Evolutionary conservation across 1,140 invertebrate species (phyloP).

Genomic region (Gonatopus flavifemur): DNA sequence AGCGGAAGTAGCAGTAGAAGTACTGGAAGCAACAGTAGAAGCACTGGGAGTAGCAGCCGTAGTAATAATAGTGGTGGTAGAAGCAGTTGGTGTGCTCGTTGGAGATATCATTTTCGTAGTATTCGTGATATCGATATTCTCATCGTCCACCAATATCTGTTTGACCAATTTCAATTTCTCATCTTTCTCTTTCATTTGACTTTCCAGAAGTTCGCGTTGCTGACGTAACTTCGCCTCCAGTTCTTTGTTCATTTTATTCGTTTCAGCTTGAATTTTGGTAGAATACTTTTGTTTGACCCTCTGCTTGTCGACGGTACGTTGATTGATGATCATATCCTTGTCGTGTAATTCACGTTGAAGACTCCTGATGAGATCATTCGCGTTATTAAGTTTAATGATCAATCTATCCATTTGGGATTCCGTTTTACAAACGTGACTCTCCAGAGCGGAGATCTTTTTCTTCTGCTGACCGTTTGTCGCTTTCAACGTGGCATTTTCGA

Average conservation of each 20-base stretch:
- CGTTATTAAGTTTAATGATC: slow-evolving; percentile 51
- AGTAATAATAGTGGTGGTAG: background rate
- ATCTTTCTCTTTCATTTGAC: slow-evolving; percentile 58
- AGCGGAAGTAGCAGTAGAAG: background rate
- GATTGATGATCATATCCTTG: slow-evolving; percentile 68
- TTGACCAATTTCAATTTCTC: slow-evolving; percentile 57
- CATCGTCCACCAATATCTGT: slow-evolving; percentile 51
- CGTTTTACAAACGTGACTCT: slow-evolving; percentile 49
- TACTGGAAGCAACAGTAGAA: slow-evolving; percentile 12
- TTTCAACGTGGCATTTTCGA: slow-evolving; percentile 66
- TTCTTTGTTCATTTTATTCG: slow-evolving; percentile 68
- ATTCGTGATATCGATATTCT: slow-evolving; percentile 29
- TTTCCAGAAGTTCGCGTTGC: slow-evolving; percentile 67
- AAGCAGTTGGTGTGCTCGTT: background rate
- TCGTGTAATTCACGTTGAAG: slow-evolving; percentile 62
- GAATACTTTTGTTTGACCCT: slow-evolving; percentile 73
- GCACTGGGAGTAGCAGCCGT: slow-evolving; percentile 4
- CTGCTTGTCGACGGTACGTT: slow-evolving; percentile 73
- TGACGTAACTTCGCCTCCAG: slow-evolving; percentile 66
- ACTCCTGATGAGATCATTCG: slow-evolving; percentile 51
- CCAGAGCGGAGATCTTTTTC: slow-evolving; percentile 55
- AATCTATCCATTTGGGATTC: slow-evolving; percentile 50
- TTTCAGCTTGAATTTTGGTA: slow-evolving; percentile 68
- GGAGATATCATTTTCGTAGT: too few relatives aligned
- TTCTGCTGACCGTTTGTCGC: slow-evolving; percentile 65